Evolutionary conservation across 1,140 invertebrate species (phyloP), one percentile per base, ranked within the genome.

Genomic region (Drosophila pandora): DNA sequence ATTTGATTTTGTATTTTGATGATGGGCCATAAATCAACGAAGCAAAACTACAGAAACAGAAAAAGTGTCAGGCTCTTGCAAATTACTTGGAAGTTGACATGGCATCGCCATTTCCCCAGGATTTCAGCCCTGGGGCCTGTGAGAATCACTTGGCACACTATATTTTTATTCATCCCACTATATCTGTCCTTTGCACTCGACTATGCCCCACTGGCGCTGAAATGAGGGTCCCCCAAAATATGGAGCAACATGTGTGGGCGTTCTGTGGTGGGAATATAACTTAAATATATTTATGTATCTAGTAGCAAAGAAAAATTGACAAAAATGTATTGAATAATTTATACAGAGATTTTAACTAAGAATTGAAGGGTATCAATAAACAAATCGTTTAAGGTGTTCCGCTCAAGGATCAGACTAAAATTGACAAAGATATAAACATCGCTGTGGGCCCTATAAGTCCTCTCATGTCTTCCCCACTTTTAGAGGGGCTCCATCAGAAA

Each of bases 61-160:
- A 75, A 79, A 85, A 88, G 83, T 87, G 81, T 82, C 74, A 76
- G 82, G 80, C 82, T 82, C 73, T 85, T 85, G 82, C 82, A 85
- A 85, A 85, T 87, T 85, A 85, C 82, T 85, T 87, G 82, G 82
- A 85, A 85, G 78, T 75, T 75, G 71, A 75, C 72, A 76, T 76
- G 34, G 49, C 56, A 48, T 22, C 53, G 60, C 60, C 53, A 56
- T 57, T 64, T 55, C 72, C 63, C 67, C 57, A 68, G 30, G 41
- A 74, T 21, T 34, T 48, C 30, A 17, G 21, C 47, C 41, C 41
- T 25, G 41, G 49, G 34, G 49, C 61, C 80, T 69, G 61, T 76
- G 80, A 65, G 71, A 84, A 63, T 68, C 21, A 49, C 55, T 32
- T 52, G 48, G 48, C 25, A 37, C n/a, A 37, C 10, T 3, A 37